These are phyloP conservation scores for Eumacrocentrus americanus DNA, from an alignment of 2,888 invertebrate genomes.

Conservation along the genomic window DNA sequence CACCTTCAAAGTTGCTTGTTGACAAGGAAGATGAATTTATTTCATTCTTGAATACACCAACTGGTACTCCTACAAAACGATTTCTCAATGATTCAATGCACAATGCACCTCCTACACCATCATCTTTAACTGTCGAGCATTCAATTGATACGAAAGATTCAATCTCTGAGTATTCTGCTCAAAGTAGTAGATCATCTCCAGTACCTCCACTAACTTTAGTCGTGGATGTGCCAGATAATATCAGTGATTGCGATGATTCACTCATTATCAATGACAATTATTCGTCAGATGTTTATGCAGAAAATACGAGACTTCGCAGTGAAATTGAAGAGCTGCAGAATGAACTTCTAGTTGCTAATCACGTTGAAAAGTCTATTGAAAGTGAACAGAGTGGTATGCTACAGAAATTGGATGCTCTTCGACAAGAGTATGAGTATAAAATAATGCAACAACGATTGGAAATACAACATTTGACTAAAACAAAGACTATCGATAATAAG, in stretches of 20 bases:
- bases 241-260: constrained; percentile 14
- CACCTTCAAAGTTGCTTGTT: background rate
- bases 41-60: constrained; percentile 44
- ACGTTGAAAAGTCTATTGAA: constrained; percentile 60
- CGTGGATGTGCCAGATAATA: constrained; percentile 40
- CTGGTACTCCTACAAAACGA: constrained; percentile 38
- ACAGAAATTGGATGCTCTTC: constrained; percentile 31
- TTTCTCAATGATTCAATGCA: constrained; percentile 21
- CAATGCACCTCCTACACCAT: constrained; percentile 42
- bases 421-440: constrained; percentile 37
- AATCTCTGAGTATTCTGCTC: constrained; percentile 46
- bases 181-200: constrained; percentile 46
- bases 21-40: constrained; percentile 45
- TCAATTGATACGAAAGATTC: constrained; percentile 47
- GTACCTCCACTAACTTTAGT: constrained; percentile 27
- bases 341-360: constrained; percentile 62
- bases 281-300: constrained; percentile 25
- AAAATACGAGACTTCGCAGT: constrained; percentile 57
- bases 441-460: constrained; percentile 35
- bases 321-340: constrained; percentile 64
- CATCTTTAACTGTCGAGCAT: constrained; percentile 46
- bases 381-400: constrained; percentile 31
- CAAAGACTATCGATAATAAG: constrained; percentile 27
- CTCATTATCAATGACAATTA: constrained; percentile 17
- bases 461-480: constrained; percentile 35